These are phyloP conservation scores for Eupithecia insigniata DNA, from an alignment of 2,888 invertebrate genomes.

Conservation along the genomic window DNA sequence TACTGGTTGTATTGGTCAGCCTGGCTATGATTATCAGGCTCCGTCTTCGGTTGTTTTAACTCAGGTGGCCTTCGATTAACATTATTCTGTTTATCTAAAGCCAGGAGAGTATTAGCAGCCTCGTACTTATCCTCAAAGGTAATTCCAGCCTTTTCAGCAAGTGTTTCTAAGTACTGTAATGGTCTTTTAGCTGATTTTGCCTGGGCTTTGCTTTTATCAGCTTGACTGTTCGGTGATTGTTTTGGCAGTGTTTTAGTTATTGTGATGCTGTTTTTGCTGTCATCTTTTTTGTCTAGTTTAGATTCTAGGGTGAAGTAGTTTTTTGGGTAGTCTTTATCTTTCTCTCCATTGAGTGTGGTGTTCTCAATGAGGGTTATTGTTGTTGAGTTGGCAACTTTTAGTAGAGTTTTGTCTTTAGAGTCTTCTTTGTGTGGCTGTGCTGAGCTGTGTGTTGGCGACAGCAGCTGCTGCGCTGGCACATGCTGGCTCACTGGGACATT, in stretches of 20 bases:
- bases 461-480: slow-evolving; percentile 71
- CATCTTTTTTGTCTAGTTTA: slow-evolving; percentile 79
- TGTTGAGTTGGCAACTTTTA: slow-evolving; percentile 78
- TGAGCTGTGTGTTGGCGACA: slow-evolving; percentile 67
- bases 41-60: slow-evolving; percentile 71
- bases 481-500: slow-evolving; percentile 70
- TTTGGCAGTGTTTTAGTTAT: slow-evolving; percentile 76
- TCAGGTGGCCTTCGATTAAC: slow-evolving; percentile 72
- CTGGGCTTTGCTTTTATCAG: slow-evolving; percentile 66
- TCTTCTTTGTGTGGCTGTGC: slow-evolving; percentile 68
- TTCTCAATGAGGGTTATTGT: slow-evolving; percentile 78
- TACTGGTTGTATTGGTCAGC: slow-evolving; percentile 70
- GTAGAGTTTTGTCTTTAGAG: slow-evolving; percentile 68
- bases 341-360: slow-evolving; percentile 66
- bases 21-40: slow-evolving; percentile 67
- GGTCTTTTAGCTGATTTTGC: slow-evolving; percentile 70
- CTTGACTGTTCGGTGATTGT: slow-evolving; percentile 63
- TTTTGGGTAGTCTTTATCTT: slow-evolving; percentile 76
- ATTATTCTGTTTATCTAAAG: slow-evolving; percentile 86
- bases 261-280: slow-evolving; percentile 80
- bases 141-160: slow-evolving; percentile 89
- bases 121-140: slow-evolving; percentile 90
- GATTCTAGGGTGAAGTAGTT: slow-evolving; percentile 77
- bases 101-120: slow-evolving; percentile 86
- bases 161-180: slow-evolving; percentile 88